These are phyloP conservation scores for Acanthopleura granulata DNA, from an alignment of 2,888 invertebrate genomes.

Conservation along the genomic window DNA sequence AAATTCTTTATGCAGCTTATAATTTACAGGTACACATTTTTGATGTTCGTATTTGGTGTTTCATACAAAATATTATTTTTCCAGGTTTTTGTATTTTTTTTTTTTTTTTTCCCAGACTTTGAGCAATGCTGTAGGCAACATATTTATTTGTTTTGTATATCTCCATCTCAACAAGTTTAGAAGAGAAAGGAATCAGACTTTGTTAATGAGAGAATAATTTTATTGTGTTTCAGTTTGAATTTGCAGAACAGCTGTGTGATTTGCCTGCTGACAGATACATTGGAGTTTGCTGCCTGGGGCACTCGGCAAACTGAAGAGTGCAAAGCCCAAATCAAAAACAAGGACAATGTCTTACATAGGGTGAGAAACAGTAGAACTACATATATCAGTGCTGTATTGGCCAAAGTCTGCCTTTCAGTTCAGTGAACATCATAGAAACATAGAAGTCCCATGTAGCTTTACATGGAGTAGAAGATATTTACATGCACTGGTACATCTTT, in stretches of 20 bases:
- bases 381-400: no score
- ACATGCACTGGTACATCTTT: neutral
- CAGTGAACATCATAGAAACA: no score
- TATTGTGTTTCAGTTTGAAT: neutral
- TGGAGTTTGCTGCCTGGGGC: neutral
- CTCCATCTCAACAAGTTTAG: no score
- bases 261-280: neutral
- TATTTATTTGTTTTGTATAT: neutral
- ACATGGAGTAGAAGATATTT: neutral
- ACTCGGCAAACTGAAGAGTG: neutral
- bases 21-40: no score
- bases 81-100: neutral
- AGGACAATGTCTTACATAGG: conserved; percentile 3
- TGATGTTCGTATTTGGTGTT: no score
- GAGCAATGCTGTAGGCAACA: neutral
- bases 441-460: neutral
- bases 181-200: no score
- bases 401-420: no score
- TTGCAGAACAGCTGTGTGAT: neutral
- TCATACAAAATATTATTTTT: no score
- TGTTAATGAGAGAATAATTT: no score
- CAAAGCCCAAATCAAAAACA: conserved; percentile 1
- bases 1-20: no score
- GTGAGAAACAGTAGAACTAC: neutral
- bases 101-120: neutral